phyloP scores from a whole-genome alignment of 2,113 vertebrate species.

The Recurvirostra avosetta region DNA sequence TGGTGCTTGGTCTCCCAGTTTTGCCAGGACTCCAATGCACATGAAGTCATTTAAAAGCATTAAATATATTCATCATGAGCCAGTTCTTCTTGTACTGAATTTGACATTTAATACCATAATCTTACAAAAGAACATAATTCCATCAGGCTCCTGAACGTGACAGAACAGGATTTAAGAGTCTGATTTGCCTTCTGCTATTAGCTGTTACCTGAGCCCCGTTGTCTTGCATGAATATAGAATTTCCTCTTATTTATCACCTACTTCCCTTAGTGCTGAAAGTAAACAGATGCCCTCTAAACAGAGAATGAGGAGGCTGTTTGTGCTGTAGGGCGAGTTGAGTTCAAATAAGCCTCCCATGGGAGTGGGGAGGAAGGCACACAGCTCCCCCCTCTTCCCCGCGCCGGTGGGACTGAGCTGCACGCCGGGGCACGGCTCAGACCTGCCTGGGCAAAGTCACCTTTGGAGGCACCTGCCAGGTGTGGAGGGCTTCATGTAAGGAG shows the following conservation, averaged over 20 bases:
- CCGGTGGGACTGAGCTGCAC: rapidly evolving
- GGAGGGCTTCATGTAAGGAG: not conserved
- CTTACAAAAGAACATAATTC: not conserved
- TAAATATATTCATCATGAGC: not conserved
- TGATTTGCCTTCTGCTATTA: not conserved
- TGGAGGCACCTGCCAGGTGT: rapidly evolving
- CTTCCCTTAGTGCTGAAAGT: not conserved
- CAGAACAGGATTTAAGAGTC: no score
- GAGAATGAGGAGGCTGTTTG: not conserved
- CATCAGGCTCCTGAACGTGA: not conserved
- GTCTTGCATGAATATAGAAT: not conserved
- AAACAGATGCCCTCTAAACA: not conserved
- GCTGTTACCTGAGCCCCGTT: not conserved
- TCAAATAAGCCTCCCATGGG: not conserved
- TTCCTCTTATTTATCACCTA: not conserved
- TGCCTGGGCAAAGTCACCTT: not conserved
- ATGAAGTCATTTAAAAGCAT: not conserved
- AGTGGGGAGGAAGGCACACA: not conserved
- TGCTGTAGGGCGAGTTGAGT: not conserved
- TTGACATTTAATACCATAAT: not conserved
- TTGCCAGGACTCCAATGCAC: not conserved
- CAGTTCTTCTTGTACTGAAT: not conserved
- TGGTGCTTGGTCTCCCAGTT: not conserved
- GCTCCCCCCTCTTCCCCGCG: rapidly evolving
- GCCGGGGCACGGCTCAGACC: not conserved